Conservation (phyloP, 1,140 invertebrate genomes). For the Halictus rubicundus region DNA sequence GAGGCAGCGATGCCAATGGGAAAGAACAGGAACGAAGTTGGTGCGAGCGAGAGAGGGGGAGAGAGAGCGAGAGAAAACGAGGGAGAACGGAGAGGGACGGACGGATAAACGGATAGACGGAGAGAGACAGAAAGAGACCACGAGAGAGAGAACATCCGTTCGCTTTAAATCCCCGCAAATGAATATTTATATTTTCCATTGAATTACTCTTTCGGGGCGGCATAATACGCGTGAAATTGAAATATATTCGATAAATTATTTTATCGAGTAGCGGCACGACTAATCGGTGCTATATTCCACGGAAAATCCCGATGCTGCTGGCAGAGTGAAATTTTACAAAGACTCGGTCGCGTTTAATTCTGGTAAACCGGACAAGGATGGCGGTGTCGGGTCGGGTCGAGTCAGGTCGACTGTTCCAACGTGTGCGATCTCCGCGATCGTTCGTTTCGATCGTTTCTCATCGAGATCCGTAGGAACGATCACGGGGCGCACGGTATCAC, state of each 20-base stretch:
- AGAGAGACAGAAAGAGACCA: not conserved
- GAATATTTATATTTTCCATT: constrained; percentile 82
- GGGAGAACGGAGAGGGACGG: not conserved
- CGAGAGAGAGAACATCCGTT: constrained; percentile 58
- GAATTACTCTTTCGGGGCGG: constrained; percentile 79
- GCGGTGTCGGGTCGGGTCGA: not conserved
- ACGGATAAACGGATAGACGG: not conserved
- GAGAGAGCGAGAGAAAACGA: not conserved
- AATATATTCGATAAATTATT: constrained; percentile 81
- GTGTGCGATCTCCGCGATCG: no score
- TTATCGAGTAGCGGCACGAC: constrained; percentile 74
- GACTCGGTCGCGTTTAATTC: constrained; percentile 37
- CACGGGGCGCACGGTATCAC: not conserved
- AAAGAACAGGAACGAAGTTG: constrained; percentile 33
- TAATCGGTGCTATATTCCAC: constrained; percentile 74
- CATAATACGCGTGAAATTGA: constrained; percentile 79
- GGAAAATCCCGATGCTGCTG: constrained; percentile 55
- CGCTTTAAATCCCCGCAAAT: constrained; percentile 79
- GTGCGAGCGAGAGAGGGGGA: not conserved
- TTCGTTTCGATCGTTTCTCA: no score
- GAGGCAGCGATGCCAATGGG: not conserved
- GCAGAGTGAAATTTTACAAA: constrained; percentile 47
- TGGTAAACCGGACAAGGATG: constrained; percentile 1
- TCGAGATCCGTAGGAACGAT: no score
- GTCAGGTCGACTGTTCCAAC: no score